A percentile compares a stretch with the other conserved stretches of the same genome.
Conservation (phyloP, 2,888 invertebrate species). For the Pristionchus arcanus region DNA sequence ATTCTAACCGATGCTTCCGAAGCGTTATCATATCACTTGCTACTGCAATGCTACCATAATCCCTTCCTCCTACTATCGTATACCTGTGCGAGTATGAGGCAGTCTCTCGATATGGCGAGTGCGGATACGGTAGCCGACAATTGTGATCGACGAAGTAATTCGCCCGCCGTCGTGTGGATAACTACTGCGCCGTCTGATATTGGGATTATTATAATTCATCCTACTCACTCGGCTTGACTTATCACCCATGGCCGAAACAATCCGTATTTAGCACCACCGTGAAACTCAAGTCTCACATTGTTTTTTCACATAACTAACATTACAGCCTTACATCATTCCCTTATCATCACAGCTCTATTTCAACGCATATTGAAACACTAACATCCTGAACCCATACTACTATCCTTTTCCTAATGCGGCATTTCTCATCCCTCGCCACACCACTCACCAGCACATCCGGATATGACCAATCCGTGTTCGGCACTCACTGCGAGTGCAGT, state of each 20-base stretch:
- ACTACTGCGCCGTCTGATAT: constrained; percentile 92
- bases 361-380: background rate
- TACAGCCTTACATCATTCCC: too few relatives aligned
- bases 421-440: background rate
- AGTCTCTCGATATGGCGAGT: constrained; percentile 46
- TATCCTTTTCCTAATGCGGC: background rate
- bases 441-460: constrained; percentile 86
- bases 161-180: constrained; percentile 98
- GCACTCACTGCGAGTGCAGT: constrained; percentile 96
- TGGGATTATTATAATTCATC: background rate
- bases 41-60: background rate
- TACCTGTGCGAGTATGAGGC: constrained; percentile 51
- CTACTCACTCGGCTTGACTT: too few relatives aligned
- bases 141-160: constrained; percentile 90
- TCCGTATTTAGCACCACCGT: too few relatives aligned
- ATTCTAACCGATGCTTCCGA: too few relatives aligned
- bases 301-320: too few relatives aligned
- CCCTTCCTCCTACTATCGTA: background rate
- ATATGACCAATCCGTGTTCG: constrained; percentile 96
- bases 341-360: too few relatives aligned
- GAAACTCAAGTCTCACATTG: too few relatives aligned
- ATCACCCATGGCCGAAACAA: too few relatives aligned
- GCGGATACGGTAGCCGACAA: constrained; percentile 83
- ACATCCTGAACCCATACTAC: background rate
- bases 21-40: too few relatives aligned